These are phyloP conservation scores for Tetraodon nigroviridis DNA, from an alignment of 2,113 vertebrate species.

Conservation along the genomic window DNA sequence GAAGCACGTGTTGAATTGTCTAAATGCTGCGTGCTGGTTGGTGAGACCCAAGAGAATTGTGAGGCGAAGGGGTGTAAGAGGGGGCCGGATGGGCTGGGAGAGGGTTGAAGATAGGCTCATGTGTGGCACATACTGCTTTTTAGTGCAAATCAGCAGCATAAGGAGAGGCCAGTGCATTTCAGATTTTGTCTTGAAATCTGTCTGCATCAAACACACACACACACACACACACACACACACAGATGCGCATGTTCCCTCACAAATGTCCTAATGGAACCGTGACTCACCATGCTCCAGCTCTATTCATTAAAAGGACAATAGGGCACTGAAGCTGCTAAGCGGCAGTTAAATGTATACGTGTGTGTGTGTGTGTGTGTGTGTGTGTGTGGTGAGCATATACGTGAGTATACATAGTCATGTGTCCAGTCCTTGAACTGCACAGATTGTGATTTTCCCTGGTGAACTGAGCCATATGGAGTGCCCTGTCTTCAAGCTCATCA, in stretches of 20 bases:
- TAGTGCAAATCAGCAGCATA: conserved; percentile 19
- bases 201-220: background rate
- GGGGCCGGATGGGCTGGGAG: conserved; percentile 19
- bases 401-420: background rate
- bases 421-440: conserved; percentile 37
- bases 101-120: conserved; percentile 16
- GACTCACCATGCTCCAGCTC: conserved; percentile 69
- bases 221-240: conserved; percentile 4
- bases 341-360: conserved; percentile 32
- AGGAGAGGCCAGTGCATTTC: conserved; percentile 4
- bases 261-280: conserved; percentile 56
- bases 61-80: conserved; percentile 40
- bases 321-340: conserved; percentile 66
- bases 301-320: conserved; percentile 66
- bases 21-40: conserved; percentile 49
- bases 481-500: conserved; percentile 61
- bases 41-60: conserved; percentile 49
- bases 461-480: conserved; percentile 62
- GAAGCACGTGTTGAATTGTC: conserved; percentile 47
- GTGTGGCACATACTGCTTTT: conserved; percentile 47
- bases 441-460: conserved; percentile 76
- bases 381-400: conserved; percentile 2
- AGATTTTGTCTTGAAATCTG: background rate
- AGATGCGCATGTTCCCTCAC: conserved; percentile 17
- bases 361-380: background rate